Conservation (phyloP, 2,113 vertebrate species). For the Daubentonia madagascariensis region DNA sequence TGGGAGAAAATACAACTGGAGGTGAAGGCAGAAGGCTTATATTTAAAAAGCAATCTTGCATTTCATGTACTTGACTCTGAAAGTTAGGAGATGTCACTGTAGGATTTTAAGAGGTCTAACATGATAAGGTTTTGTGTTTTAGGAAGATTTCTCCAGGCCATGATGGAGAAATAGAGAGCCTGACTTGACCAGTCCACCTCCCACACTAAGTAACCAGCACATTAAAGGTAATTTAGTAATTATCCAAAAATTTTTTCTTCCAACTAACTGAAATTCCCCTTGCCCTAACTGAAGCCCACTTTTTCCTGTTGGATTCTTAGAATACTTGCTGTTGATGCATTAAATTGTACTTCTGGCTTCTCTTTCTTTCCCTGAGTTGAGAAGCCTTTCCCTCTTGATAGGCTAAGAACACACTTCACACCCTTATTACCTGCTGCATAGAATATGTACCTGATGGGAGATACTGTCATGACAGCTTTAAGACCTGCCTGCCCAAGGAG, state of each 20-base stretch:
- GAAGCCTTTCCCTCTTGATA: not conserved
- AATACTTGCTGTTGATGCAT: not conserved
- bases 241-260: not conserved
- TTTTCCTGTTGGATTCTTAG: not conserved
- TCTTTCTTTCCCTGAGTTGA: not conserved
- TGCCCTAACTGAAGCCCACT: not conserved
- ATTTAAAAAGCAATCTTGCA: not conserved
- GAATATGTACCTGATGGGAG: not conserved
- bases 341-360: not conserved
- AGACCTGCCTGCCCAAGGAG: not conserved
- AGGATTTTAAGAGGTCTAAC: not conserved
- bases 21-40: not conserved
- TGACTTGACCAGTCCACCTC: not conserved
- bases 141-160: not conserved
- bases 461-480: not conserved
- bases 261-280: not conserved
- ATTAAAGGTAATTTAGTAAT: not conserved
- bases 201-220: not conserved
- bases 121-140: not conserved
- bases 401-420: not conserved
- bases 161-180: not conserved
- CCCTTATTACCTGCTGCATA: not conserved
- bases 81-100: not conserved
- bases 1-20: not conserved
- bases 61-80: not conserved